Base-by-base conservation (phyloP, 2,113 vertebrate species). In the Nothoprocta perdicaria region DNA sequence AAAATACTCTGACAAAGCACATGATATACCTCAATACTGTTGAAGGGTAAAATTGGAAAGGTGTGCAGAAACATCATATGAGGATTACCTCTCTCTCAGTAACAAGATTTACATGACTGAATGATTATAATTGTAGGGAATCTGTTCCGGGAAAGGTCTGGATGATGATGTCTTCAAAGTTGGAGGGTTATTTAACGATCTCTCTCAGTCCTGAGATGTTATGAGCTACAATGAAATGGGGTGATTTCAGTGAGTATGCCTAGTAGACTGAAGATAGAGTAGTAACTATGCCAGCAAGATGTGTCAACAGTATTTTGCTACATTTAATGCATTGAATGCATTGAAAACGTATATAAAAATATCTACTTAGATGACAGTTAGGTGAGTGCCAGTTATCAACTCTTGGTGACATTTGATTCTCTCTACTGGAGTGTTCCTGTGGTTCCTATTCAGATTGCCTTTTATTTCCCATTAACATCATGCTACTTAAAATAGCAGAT, bases 111-210 rank as follows among this genome's bases (percentile, higher is more conserved):
- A 93, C n/a, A 15, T 15, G 88, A 80, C 21, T 79, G 77, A 84
- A 90, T 41, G 74, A 94, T 81, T 92, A 57, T 48, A 90, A 35
- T 91, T 12, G 31, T 57, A 93, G n/a, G 31, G 53, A 87, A 85
- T 67, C 6, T 76, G 12, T 92, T 96, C 94, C 73, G 92, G 83
- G 69, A 96, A 95, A 95, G 66, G 62, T 63, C 60, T 84, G 33
- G 60, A 84, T 69, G 53, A 31, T 62, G 86, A 22, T 89, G 90
- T 71, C 33, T 24, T 57, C 61, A 76, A 69, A 86, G 68, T 77
- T 80, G 55, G 33, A 92, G 88, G 45, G 79, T 46, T 65, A 93
- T 88, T 81, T 88, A 84, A 53, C 35, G 55, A 60, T 78, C 43
- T 73, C 77, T 60, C 55, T 88, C 68, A 76, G 61, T 61, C 61